Percentiles rank a stretch among this genome's conserved stretches.
phyloP scores from a whole-genome alignment of 2,113 vertebrate genomes.

The Actinemys pallida region DNA sequence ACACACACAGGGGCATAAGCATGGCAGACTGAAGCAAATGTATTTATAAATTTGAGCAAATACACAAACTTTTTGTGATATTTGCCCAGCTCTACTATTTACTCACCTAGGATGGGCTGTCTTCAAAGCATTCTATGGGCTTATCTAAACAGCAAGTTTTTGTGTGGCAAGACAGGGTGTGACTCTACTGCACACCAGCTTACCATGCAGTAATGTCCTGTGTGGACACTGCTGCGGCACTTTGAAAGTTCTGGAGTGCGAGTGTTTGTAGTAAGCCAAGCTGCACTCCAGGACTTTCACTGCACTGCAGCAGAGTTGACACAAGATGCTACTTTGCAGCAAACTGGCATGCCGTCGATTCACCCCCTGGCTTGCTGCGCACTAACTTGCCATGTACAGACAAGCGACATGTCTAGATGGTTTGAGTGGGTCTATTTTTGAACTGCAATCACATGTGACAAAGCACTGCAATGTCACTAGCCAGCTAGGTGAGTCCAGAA shows the following conservation, averaged over 20 bases:
- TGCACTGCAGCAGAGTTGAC: neutral
- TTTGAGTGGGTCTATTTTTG: neutral
- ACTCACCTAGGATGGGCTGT: neutral
- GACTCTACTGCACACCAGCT: neutral
- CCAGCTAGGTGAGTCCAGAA: neutral
- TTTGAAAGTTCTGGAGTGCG: neutral
- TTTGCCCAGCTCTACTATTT: neutral
- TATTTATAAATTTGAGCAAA: neutral
- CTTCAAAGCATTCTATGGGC: neutral
- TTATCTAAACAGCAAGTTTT: neutral
- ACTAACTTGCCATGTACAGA: neutral
- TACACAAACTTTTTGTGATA: neutral
- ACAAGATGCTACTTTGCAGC: neutral
- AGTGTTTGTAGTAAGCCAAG: neutral
- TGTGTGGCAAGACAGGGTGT: neutral
- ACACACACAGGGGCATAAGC: neutral
- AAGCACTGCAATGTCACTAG: neutral
- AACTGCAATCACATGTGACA: rapidly evolving
- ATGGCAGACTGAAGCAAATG: neutral
- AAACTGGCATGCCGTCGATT: neutral
- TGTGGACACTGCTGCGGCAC: neutral
- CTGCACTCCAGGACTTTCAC: neutral
- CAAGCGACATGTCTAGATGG: too few relatives aligned
- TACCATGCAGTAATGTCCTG: neutral
- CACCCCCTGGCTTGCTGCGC: neutral